Base-by-base conservation (phyloP, 2,113 vertebrate species). In the Genyomyrus donnyi region DNA sequence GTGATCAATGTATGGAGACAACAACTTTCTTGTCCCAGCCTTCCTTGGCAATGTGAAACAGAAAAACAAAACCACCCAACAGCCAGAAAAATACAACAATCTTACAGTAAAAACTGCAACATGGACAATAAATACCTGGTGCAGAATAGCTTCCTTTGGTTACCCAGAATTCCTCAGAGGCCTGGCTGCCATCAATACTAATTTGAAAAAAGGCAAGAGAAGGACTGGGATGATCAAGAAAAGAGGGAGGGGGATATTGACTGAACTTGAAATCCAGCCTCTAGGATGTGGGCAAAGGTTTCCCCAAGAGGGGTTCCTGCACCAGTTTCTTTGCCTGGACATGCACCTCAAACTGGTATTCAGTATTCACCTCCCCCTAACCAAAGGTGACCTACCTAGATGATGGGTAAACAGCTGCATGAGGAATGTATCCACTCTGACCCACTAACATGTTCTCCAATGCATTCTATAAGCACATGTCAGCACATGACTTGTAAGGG, bases 141-240 rank as follows among this genome's bases (percentile, higher is more conserved):
- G 46, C 42, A 90, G 31, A 74, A 85, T 88, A 52, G 80, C 46
- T 70, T 56, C 87, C 49, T 83, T 83, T 88, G 88, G 91, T 87
- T 88, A 90, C 66, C 90, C 88, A 83, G 50, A 91, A 77, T 39
- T 89, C 91, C n/a, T 39, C 42, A 89, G 85, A 85, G 90, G 87
- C 52, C 85, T 53, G 58, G 58, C 87, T 87, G n/a, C 84, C 48
- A 89, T 92, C 90, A 62, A 89, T 85, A 91, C 80, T 89, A 89
- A 91, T 91, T 88, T 88, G 83, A n/a, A 77, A 84, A 70, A 85
- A 39, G 70, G 89, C 87, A 46, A 88, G 35, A 27, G 35, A 85
- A 85, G 46, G 56, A 90, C 85, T 56, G 70, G 27, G 19, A 87
- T 24, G 8, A 85, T 21, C 83, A 85, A 1, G 45, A 24, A 85